phyloP scores from a whole-genome alignment of 92 coral and sea anemone species.

The Bergia puertoricense region DNA sequence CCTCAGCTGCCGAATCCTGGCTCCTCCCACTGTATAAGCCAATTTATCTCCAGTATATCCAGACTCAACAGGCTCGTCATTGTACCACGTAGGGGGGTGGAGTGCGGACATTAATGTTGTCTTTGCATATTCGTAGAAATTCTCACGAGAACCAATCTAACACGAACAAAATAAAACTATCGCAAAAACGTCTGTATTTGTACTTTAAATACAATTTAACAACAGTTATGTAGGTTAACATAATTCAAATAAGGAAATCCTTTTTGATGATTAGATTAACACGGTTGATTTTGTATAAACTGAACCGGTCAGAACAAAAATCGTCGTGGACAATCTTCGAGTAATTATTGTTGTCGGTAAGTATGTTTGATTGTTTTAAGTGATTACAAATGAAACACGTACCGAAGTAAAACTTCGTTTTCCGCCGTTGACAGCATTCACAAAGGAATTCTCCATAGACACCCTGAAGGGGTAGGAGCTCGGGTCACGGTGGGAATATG shows the following conservation, averaged over 20 bases:
- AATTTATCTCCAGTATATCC: conserved; percentile 62
- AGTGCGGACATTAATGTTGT: conserved; percentile 73
- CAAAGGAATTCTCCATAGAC: conserved; percentile 78
- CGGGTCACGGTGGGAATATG: conserved; percentile 91
- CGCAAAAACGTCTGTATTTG: not conserved
- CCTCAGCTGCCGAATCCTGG: conserved; percentile 79
- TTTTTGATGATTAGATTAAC: too few relatives aligned
- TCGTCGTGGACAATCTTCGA: not conserved
- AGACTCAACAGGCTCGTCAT: conserved; percentile 52
- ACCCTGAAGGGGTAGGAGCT: conserved; percentile 70
- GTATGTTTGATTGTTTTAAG: not conserved
- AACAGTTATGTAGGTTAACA: not conserved
- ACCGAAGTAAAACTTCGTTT: conserved; percentile 74
- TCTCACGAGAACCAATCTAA: conserved; percentile 83
- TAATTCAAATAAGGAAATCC: too few relatives aligned
- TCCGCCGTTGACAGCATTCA: conserved; percentile 72
- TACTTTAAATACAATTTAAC: not conserved
- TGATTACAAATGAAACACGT: conserved; percentile 3
- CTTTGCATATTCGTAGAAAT: conserved; percentile 85
- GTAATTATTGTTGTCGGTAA: not conserved
- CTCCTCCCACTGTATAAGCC: conserved; percentile 80
- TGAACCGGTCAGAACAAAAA: too few relatives aligned
- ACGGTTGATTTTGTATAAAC: too few relatives aligned
- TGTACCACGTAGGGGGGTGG: conserved; percentile 69
- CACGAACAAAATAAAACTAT: not conserved